A percentile compares a stretch with the other conserved stretches of the same genome.
Conservation (phyloP, 1,140 invertebrate species). For the Camponotus pennsylvanicus region DNA sequence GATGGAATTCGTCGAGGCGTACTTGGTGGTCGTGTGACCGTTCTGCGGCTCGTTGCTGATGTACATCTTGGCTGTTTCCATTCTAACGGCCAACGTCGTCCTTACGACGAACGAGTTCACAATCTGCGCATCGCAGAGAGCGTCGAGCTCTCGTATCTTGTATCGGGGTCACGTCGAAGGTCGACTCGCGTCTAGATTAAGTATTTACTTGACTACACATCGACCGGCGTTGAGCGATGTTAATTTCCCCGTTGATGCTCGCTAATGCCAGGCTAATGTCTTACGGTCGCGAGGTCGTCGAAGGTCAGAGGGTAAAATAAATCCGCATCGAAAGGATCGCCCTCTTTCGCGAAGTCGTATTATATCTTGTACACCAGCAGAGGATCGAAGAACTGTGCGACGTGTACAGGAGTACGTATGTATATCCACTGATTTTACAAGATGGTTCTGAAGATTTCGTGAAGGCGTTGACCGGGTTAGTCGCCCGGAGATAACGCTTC, state of each 20-base stretch:
- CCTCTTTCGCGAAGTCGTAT: slow-evolving; percentile 11
- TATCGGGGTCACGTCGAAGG: slow-evolving; percentile 23
- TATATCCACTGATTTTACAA: neutral
- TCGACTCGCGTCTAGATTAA: slow-evolving; percentile 34
- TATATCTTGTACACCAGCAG: neutral
- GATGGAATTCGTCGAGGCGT: slow-evolving; percentile 84
- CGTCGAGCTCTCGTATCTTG: slow-evolving; percentile 6
- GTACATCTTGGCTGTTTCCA: slow-evolving; percentile 82
- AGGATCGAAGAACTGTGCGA: neutral
- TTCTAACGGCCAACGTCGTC: slow-evolving; percentile 66
- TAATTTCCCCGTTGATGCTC: neutral
- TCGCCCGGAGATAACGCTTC: neutral
- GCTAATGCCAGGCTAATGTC: slow-evolving; percentile 12
- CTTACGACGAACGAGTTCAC: slow-evolving; percentile 13
- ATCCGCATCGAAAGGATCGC: neutral
- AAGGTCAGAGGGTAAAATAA: neutral
- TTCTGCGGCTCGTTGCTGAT: slow-evolving; percentile 77
- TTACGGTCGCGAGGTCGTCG: neutral
- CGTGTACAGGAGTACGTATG: neutral
- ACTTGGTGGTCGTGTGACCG: slow-evolving; percentile 77
- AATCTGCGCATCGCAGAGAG: slow-evolving; percentile 25
- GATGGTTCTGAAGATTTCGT: neutral
- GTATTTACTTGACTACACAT: slow-evolving; percentile 13
- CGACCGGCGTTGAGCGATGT: neutral
- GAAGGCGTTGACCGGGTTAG: neutral